These are phyloP conservation scores for Cryptoprocta ferox DNA, from an alignment of 2,797 vertebrate genomes.

Conservation along the genomic window DNA sequence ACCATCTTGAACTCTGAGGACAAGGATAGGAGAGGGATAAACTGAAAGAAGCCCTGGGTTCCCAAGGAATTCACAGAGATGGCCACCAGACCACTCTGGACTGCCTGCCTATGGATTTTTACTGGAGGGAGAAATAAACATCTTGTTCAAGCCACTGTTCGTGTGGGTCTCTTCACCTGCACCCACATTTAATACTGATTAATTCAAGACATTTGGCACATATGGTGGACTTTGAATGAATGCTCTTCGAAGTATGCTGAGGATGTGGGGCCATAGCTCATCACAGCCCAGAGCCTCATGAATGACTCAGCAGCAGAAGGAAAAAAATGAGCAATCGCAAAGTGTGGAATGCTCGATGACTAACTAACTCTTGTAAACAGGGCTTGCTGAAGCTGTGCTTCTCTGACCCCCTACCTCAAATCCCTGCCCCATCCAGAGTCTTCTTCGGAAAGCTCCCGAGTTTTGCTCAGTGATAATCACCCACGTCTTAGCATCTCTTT, in stretches of 20 bases:
- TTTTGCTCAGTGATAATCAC: background rate
- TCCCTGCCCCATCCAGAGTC: background rate
- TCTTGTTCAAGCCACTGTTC: background rate
- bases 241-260: constrained; percentile 30
- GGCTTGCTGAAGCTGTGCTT: background rate
- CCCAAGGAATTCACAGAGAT: background rate
- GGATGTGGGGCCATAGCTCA: constrained; percentile 53
- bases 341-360: constrained; percentile 47
- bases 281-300: constrained; percentile 63
- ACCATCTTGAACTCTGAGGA: background rate
- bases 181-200: background rate
- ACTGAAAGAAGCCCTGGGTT: background rate
- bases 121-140: background rate
- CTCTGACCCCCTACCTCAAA: too few species aligned
- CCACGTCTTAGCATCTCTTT: background rate
- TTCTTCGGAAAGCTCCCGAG: background rate
- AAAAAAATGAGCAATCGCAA: background rate
- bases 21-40: background rate
- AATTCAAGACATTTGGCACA: background rate
- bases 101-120: background rate
- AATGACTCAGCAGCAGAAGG: constrained; percentile 57
- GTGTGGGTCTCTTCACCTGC: background rate
- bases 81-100: background rate
- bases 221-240: background rate
- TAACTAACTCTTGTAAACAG: constrained; percentile 38